Evolutionary conservation across 2,797 vertebrate genomes (phyloP).

Genomic region (Enteromius mattozi): DNA sequence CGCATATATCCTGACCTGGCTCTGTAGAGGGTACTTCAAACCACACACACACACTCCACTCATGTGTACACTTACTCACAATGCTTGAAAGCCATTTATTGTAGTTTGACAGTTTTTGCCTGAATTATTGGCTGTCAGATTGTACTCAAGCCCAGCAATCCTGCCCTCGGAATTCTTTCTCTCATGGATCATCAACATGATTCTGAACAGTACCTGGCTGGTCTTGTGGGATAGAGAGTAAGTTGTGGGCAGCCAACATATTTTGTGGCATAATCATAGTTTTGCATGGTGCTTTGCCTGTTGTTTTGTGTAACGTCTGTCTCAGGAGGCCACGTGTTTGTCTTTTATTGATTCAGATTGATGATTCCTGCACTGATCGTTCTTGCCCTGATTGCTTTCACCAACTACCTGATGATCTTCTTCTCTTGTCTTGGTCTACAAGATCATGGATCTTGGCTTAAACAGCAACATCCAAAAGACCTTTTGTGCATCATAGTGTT

Average conservation of each 20-base stretch:
- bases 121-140: conserved; percentile 48
- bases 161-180: conserved; percentile 76
- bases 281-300: background rate
- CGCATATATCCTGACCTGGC: conserved; percentile 71
- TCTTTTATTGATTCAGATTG: conserved; percentile 43
- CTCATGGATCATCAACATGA: conserved; percentile 76
- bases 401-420: conserved; percentile 70
- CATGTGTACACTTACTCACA: background rate
- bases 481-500: conserved; percentile 75
- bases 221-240: conserved; percentile 82
- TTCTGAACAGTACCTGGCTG: conserved; percentile 77
- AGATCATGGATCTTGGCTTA: conserved; percentile 65
- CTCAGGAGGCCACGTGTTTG: background rate
- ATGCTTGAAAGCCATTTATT: background rate
- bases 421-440: conserved; percentile 67
- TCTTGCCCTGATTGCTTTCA: conserved; percentile 67
- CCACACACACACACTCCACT: background rate
- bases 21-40: conserved; percentile 73
- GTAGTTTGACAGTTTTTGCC: background rate
- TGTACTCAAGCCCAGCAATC: conserved; percentile 62
- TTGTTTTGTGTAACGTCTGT: background rate
- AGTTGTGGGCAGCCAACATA: conserved; percentile 38
- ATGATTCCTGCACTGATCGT: conserved; percentile 57
- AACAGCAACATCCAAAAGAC: conserved; percentile 68
- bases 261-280: background rate